Percentiles rank a stretch among this genome's conserved stretches.
These are phyloP conservation scores for Xenopus tropicalis DNA, from an alignment of 2,113 vertebrate species.

Conservation along the genomic window DNA sequence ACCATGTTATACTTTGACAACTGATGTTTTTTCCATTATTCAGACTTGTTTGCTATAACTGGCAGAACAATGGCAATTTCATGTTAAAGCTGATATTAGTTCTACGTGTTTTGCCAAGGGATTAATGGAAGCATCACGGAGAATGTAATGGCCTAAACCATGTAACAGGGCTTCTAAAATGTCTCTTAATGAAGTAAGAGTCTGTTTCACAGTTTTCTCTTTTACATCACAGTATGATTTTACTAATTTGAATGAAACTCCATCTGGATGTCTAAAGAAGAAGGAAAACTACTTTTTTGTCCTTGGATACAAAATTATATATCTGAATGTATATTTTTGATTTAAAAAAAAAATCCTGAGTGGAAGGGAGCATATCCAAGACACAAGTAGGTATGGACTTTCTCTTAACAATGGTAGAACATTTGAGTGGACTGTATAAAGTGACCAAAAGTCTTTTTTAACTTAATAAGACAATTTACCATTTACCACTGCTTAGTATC, in stretches of 20 bases:
- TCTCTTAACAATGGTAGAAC: not conserved
- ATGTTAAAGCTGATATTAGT: conserved; percentile 15
- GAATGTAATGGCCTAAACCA: conserved; percentile 27
- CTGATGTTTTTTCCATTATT: conserved; percentile 10
- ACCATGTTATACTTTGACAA: not conserved
- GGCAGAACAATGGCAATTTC: not conserved
- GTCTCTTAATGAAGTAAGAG: not conserved
- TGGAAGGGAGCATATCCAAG: not conserved
- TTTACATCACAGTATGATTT: conserved; percentile 24
- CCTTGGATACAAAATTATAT: not conserved
- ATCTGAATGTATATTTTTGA: too few species aligned
- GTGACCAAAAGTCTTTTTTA: too few species aligned
- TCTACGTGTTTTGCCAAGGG: conserved; percentile 20
- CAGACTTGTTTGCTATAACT: not conserved
- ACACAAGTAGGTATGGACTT: not conserved
- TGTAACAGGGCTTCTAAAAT: conserved; percentile 4
- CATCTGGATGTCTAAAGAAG: conserved; percentile 11
- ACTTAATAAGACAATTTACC: too few species aligned
- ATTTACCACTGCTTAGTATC: too few species aligned
- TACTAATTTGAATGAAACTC: conserved; percentile 14
- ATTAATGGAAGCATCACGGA: conserved; percentile 9
- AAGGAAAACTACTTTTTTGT: conserved; percentile 9
- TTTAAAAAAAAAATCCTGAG: too few species aligned
- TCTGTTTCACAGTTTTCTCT: conserved; percentile 14
- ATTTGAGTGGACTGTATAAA: too few species aligned